phyloP scores from a whole-genome alignment of 23 tunicate genomes.

The Styela clava region DNA sequence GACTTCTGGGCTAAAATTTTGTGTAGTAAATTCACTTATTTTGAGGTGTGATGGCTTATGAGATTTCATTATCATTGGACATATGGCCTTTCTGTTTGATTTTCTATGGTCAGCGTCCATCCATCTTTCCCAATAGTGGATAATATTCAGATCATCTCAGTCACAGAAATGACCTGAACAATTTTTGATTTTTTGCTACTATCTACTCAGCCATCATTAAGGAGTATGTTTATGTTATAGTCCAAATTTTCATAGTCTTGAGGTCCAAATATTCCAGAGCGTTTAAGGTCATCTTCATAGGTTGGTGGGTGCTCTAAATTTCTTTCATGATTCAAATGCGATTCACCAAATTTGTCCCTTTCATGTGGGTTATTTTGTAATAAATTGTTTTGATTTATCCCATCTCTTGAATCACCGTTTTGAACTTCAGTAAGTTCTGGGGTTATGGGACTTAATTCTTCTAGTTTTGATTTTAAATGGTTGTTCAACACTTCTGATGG shows the following conservation, averaged over 20 bases:
- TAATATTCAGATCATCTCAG: neutral
- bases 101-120: too few relatives aligned
- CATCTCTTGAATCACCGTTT: neutral
- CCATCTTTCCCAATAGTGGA: too few relatives aligned
- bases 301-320: neutral
- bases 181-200: too few relatives aligned
- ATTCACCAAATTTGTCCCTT: neutral
- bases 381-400: neutral
- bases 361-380: neutral
- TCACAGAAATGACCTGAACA: neutral
- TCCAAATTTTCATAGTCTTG: neutral
- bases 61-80: too few relatives aligned
- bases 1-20: too few relatives aligned
- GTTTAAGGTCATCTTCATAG: neutral
- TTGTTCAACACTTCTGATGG: slow-evolving; percentile 53
- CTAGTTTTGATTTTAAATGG: neutral
- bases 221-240: neutral
- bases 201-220: neutral
- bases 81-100: too few relatives aligned
- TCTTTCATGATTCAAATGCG: neutral
- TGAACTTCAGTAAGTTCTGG: neutral
- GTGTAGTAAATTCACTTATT: too few relatives aligned
- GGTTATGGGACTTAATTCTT: neutral
- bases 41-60: too few relatives aligned
- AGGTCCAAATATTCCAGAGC: neutral